These are phyloP conservation scores for Perca flavescens DNA, from an alignment of 2,113 vertebrate species.

Conservation along the genomic window DNA sequence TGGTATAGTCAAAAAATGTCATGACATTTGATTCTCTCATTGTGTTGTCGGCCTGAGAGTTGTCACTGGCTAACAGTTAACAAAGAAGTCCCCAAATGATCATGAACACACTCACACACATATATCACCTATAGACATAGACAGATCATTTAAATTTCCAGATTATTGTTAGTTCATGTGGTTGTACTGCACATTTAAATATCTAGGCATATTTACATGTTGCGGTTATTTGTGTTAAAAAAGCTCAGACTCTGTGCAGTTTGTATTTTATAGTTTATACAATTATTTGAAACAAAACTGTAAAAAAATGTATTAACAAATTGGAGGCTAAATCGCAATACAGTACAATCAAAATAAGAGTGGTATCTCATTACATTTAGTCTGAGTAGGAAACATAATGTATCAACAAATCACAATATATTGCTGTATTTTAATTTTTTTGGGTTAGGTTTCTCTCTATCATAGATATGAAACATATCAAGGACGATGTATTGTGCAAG, in stretches of 20 bases:
- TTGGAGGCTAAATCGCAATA: too few relatives aligned
- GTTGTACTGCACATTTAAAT: neutral
- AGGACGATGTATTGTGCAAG: neutral
- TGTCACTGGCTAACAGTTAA: neutral
- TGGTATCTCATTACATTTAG: too few relatives aligned
- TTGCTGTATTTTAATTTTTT: neutral
- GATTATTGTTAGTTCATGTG: neutral
- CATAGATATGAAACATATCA: neutral
- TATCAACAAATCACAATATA: neutral
- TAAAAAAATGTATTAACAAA: too few relatives aligned
- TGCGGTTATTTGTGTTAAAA: neutral
- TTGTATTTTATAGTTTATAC: too few relatives aligned
- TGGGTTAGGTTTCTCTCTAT: neutral
- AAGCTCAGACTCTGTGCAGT: neutral
- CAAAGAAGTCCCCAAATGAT: neutral
- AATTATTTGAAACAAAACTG: too few relatives aligned
- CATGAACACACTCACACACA: neutral
- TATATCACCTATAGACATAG: neutral
- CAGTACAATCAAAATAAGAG: too few relatives aligned
- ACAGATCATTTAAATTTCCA: neutral
- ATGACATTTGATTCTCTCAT: conserved; percentile 28
- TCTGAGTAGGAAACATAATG: neutral
- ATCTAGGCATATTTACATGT: neutral
- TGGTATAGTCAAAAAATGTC: conserved; percentile 16
- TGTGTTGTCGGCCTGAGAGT: neutral